phyloP scores from a whole-genome alignment of 1,140 invertebrate genomes.

The Fragariocoptes setiger region DNA sequence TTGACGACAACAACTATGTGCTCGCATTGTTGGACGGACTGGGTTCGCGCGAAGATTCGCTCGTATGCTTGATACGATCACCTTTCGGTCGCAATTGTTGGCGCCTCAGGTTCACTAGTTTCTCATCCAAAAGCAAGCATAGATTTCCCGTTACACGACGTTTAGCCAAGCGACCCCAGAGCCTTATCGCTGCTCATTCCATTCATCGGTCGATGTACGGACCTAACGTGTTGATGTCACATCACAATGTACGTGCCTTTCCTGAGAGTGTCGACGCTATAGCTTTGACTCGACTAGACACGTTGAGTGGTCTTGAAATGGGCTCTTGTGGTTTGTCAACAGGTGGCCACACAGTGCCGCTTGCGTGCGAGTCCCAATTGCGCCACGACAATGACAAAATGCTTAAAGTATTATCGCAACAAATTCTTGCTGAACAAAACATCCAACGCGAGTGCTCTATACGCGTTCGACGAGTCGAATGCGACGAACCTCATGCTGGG shows the following conservation, averaged over 20 bases:
- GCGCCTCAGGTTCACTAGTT: constrained; percentile 54
- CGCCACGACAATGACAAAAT: constrained; percentile 17
- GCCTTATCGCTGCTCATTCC: no score
- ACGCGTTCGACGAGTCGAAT: constrained; percentile 25
- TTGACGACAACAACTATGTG: constrained; percentile 54
- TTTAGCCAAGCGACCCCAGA: no score
- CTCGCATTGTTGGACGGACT: constrained; percentile 57
- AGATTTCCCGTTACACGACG: no score
- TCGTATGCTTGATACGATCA: constrained; percentile 32
- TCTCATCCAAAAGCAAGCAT: constrained; percentile 27
- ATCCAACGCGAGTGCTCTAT: constrained; percentile 12
- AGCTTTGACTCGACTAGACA: constrained; percentile 38
- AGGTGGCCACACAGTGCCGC: no score
- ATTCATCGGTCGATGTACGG: no score
- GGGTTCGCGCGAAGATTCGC: background rate
- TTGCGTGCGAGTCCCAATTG: no score
- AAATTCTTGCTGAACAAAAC: constrained; percentile 14
- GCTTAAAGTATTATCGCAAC: constrained; percentile 17
- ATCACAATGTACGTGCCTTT: constrained; percentile 38
- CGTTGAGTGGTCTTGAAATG: no score
- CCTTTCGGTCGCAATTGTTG: constrained; percentile 74
- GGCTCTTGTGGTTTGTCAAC: no score
- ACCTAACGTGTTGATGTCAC: constrained; percentile 10
- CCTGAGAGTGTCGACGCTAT: constrained; percentile 49
- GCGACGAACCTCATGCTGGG: constrained; percentile 32